phyloP scores from a whole-genome alignment of 2,888 invertebrate genomes.

The Gymnocheta viridis region DNA sequence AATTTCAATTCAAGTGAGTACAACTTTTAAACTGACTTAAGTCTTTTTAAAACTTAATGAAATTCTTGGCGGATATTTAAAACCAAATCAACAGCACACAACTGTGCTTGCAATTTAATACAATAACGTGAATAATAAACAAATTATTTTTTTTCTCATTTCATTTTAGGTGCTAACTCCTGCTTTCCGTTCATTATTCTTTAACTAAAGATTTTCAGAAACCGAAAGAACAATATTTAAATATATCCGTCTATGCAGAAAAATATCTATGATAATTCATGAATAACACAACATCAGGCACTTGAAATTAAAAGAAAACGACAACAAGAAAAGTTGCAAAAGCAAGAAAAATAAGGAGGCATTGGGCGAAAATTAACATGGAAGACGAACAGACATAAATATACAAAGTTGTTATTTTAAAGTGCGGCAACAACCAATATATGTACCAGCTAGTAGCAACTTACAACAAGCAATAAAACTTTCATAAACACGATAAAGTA shows the following conservation, averaged over 20 bases:
- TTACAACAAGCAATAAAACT: constrained; percentile 61
- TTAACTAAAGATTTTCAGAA: constrained; percentile 27
- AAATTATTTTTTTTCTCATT: constrained; percentile 8
- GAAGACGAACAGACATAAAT: background rate
- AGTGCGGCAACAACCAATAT: background rate
- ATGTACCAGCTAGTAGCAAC: constrained; percentile 14
- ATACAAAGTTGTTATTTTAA: constrained; percentile 5
- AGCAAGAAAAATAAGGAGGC: constrained; percentile 7
- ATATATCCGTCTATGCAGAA: constrained; percentile 27
- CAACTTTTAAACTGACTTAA: background rate
- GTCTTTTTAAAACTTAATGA: background rate
- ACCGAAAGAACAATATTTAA: constrained; percentile 13
- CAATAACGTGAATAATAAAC: constrained; percentile 38
- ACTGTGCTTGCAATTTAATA: constrained; percentile 33
- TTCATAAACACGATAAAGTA: constrained; percentile 65
- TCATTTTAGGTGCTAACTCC: constrained; percentile 64
- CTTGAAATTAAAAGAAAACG: constrained; percentile 23
- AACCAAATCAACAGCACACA: constrained; percentile 16
- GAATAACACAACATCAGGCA: constrained; percentile 45
- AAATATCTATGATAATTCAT: constrained; percentile 46
- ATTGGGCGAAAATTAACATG: background rate
- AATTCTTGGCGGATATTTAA: background rate
- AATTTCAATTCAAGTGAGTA: background rate
- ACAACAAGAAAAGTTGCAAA: constrained; percentile 7
- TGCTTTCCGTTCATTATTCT: constrained; percentile 58